These are phyloP conservation scores for Temnothorax rugatulus DNA, from an alignment of 2,888 invertebrate genomes.

Conservation along the genomic window DNA sequence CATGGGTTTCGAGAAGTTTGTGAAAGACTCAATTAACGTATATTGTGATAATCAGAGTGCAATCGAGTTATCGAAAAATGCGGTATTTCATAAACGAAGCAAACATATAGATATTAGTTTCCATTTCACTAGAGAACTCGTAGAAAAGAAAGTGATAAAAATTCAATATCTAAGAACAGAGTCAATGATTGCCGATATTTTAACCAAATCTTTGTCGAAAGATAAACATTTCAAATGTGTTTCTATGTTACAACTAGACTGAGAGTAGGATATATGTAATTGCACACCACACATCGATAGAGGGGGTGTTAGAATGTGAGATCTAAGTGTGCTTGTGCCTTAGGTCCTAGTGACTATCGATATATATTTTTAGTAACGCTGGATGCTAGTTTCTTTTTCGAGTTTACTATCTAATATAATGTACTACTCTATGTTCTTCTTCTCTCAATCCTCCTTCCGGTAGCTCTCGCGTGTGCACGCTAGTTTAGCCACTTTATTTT, in stretches of 20 bases:
- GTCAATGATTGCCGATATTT: background rate
- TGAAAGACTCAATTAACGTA: constrained; percentile 31
- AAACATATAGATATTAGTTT: constrained; percentile 66
- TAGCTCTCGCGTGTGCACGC: too few species aligned
- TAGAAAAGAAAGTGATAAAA: constrained; percentile 42
- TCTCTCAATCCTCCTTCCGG: too few species aligned
- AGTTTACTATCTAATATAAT: too few species aligned
- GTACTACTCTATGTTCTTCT: too few species aligned
- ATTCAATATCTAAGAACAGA: background rate
- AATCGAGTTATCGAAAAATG: constrained; percentile 56
- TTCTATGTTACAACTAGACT: background rate
- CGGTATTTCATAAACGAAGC: constrained; percentile 58
- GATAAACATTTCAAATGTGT: background rate
- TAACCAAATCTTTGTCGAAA: background rate
- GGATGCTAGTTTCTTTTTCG: too few species aligned
- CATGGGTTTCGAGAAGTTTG: constrained; percentile 55
- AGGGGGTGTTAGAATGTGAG: too few species aligned
- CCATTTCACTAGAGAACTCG: constrained; percentile 59
- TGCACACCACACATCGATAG: background rate
- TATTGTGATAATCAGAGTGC: constrained; percentile 61
- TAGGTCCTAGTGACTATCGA: too few species aligned
- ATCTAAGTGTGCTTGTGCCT: too few species aligned
- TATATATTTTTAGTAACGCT: too few species aligned
- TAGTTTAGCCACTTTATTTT: too few species aligned
- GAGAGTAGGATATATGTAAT: background rate